A percentile compares a stretch with the other conserved stretches of the same genome.
Evolutionary conservation across 2,888 invertebrate genomes (phyloP).

Genomic region (Ophioninae sp.): DNA sequence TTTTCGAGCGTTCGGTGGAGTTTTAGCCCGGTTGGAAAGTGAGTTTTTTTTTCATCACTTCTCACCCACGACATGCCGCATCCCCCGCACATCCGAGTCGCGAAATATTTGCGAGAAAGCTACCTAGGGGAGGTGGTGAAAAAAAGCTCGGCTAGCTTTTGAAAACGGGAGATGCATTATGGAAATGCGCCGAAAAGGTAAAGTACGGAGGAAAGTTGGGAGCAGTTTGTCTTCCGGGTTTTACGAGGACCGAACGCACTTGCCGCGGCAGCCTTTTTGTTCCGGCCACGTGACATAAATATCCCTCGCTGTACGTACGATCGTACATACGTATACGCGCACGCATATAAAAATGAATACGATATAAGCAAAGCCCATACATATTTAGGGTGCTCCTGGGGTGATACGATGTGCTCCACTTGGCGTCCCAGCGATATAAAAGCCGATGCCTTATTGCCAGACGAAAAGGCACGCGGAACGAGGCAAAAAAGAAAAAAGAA

Average conservation of each 20-base stretch:
- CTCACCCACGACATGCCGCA: too few species aligned
- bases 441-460: constrained; percentile 60
- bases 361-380: constrained; percentile 42
- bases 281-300: constrained; percentile 16
- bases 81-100: neutral
- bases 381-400: constrained; percentile 52
- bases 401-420: constrained; percentile 58
- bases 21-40: too few species aligned
- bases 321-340: neutral
- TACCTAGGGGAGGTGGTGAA: neutral
- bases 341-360: constrained; percentile 41
- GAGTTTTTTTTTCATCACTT: too few species aligned
- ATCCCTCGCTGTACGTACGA: neutral
- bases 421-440: constrained; percentile 62
- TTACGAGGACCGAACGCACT: constrained; percentile 60
- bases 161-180: constrained; percentile 16
- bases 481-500: too few species aligned
- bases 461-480: constrained; percentile 32
- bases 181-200: constrained; percentile 11
- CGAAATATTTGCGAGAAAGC: neutral
- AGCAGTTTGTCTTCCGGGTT: constrained; percentile 49
- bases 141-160: neutral
- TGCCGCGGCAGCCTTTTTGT: constrained; percentile 36
- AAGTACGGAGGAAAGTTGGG: neutral
- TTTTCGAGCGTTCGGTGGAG: too few species aligned